Conservation (phyloP, 2,888 invertebrate species). For the Antheraea yamamai region DNA sequence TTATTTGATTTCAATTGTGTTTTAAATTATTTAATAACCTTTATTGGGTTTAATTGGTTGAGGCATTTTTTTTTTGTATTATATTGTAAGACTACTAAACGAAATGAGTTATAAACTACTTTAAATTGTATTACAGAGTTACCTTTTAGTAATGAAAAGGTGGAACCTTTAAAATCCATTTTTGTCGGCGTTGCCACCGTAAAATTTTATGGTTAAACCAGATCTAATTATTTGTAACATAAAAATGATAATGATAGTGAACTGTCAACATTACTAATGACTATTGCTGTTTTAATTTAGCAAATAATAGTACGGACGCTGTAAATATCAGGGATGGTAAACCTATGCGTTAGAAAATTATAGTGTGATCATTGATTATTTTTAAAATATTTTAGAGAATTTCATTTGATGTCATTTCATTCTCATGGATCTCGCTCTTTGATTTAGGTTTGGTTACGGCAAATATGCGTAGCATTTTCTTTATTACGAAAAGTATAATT, state of each 20-base stretch:
- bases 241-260: not conserved
- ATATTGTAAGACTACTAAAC: not conserved
- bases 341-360: not conserved
- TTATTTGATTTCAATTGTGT: conserved; percentile 5
- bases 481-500: no score
- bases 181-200: not conserved
- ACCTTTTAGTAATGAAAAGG: not conserved
- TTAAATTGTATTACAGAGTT: not conserved
- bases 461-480: no score
- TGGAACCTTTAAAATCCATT: not conserved
- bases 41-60: not conserved
- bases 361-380: no score
- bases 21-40: conserved; percentile 5
- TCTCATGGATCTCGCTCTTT: no score
- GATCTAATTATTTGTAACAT: not conserved
- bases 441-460: no score
- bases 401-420: no score
- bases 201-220: not conserved
- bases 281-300: no score
- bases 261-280: no score
- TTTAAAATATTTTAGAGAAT: no score
- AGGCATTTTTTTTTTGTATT: not conserved
- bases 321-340: not conserved
- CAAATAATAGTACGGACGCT: not conserved
- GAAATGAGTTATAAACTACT: not conserved